A percentile compares a stretch with the other conserved stretches of the same genome.
These are phyloP conservation scores for Cavia aperea DNA, from an alignment of 2,113 vertebrate species.

Conservation along the genomic window DNA sequence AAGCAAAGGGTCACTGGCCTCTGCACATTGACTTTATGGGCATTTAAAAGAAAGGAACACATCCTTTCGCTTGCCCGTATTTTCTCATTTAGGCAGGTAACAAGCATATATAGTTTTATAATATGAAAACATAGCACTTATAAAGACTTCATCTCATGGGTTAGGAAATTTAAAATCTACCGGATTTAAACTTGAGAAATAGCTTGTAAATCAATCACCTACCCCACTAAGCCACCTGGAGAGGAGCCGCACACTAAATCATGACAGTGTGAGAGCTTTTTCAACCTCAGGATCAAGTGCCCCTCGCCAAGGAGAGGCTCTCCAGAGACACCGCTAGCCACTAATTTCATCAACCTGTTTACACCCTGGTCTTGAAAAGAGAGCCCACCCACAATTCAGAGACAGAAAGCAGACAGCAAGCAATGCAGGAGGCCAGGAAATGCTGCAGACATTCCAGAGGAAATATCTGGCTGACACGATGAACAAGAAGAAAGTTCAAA, in stretches of 20 bases:
- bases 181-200: constrained; percentile 14
- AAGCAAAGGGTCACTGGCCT: background rate
- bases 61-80: background rate
- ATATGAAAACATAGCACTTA: constrained; percentile 8
- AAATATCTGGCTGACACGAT: constrained; percentile 30
- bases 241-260: background rate
- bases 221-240: background rate
- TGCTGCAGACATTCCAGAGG: constrained; percentile 53
- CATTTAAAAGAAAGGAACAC: background rate
- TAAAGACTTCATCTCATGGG: background rate
- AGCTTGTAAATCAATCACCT: background rate
- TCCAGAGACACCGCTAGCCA: background rate
- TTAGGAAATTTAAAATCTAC: background rate
- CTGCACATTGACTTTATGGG: background rate
- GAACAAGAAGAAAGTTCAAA: constrained; percentile 41
- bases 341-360: background rate
- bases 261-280: background rate
- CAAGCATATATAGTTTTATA: background rate
- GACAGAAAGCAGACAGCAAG: constrained; percentile 27
- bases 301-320: background rate
- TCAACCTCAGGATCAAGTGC: background rate
- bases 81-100: background rate
- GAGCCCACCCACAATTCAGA: constrained; percentile 25
- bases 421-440: constrained; percentile 40
- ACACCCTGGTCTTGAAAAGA: background rate